Base-by-base conservation (phyloP, 2,888 invertebrate species). In the Philopedon plagiatum region DNA sequence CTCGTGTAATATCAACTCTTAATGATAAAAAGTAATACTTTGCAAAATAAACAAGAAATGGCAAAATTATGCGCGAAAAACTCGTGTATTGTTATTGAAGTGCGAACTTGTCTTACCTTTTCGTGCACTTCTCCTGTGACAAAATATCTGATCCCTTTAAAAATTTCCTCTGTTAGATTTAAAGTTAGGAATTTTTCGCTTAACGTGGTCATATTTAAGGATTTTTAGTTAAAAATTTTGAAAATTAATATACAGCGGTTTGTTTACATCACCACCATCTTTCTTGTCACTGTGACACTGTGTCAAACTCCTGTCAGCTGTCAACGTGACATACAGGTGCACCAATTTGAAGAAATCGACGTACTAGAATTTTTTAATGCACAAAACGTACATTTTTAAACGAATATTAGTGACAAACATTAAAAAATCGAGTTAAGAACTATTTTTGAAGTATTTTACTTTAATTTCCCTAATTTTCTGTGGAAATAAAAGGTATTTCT, bases 91-190 rank as follows among this genome's bases (percentile, higher is more conserved):
- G 29, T 54, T 29, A n/a, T n/a, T n/a, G n/a, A n/a, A 26, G 15
- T 18, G 39, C 39, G 11, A 57, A 15, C 9, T 18, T 26, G 21
- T 21, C 75, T 80, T 82, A 93, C 94, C 90, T 91, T 90, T 83
- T 91, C 90, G 79, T 90, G 89, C 80, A 94, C 89, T 85, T 93
- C 92, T 78, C 95, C 95, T 83, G 92, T 93, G 80, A 93, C 88
- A 87, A 92, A 94, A 87, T 92, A 95, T 84, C 93, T 93, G 79
- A 96, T 92, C 88, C 92, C 92, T 85, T 92, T 92, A 86, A 96
- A 96, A 70, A 96, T 88, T 80, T 88, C 87, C 81, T 90, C 89
- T 67, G 85, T 84, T 61, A 87, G 80, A 74, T 87, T 86, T 71
- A 86, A 78, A 75, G 85, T 85, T 71, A 86, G 83, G 69, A 86